Evolutionary conservation across 2,113 vertebrate genomes (phyloP).

Genomic region (Oncorhynchus keta): DNA sequence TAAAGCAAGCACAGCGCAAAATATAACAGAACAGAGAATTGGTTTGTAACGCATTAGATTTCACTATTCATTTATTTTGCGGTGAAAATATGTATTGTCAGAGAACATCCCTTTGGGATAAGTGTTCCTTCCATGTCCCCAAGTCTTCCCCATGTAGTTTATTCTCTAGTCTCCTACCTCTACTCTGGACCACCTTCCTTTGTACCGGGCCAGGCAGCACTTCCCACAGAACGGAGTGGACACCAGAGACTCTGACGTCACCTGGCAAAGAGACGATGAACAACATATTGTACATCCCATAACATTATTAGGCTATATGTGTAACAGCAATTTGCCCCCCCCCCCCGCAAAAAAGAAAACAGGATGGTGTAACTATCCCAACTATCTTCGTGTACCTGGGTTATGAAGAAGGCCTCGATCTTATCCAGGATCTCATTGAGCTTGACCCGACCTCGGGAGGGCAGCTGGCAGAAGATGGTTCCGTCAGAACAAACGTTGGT

Average conservation of each 20-base stretch:
- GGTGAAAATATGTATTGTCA: neutral
- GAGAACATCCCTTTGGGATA: neutral
- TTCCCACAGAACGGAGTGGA: slow-evolving; percentile 87
- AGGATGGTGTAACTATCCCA: neutral
- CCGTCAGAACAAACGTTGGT: slow-evolving; percentile 86
- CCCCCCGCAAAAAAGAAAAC: neutral
- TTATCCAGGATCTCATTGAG: slow-evolving; percentile 79
- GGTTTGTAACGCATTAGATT: neutral
- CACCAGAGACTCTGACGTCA: slow-evolving; percentile 78
- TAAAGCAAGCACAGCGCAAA: neutral
- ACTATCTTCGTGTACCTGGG: slow-evolving; percentile 1
- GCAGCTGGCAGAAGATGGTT: slow-evolving; percentile 87
- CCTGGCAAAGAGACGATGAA: slow-evolving; percentile 49
- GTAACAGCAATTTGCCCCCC: neutral
- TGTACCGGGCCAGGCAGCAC: slow-evolving; percentile 83
- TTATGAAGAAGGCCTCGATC: slow-evolving; percentile 76
- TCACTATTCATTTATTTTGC: neutral
- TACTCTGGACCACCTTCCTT: slow-evolving; percentile 88
- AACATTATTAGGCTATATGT: neutral
- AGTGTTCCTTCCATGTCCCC: too few relatives aligned
- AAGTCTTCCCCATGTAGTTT: neutral
- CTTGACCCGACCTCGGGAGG: slow-evolving; percentile 81
- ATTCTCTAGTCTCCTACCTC: slow-evolving; percentile 76
- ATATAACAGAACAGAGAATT: neutral
- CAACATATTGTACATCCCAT: neutral